These are phyloP conservation scores for Lysandra coridon DNA, from an alignment of 2,888 invertebrate species.

Conservation along the genomic window DNA sequence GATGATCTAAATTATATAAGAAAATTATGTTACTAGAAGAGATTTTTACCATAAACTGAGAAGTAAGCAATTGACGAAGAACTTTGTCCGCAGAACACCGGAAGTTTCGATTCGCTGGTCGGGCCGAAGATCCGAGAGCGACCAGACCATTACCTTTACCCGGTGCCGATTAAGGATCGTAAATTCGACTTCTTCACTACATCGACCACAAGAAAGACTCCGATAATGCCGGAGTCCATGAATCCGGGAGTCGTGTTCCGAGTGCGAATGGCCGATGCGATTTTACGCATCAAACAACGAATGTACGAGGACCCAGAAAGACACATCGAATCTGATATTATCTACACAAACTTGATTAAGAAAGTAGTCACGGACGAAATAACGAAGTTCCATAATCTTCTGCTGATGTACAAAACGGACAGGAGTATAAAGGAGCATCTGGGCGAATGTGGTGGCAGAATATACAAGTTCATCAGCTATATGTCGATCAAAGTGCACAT, in stretches of 20 bases:
- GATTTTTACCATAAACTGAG: slow-evolving; percentile 27
- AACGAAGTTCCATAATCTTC: slow-evolving; percentile 69
- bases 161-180: slow-evolving; percentile 68
- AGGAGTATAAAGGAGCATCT: slow-evolving; percentile 72
- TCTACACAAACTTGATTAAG: slow-evolving; percentile 71
- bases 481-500: slow-evolving; percentile 76
- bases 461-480: slow-evolving; percentile 73
- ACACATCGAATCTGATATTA: slow-evolving; percentile 73
- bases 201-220: slow-evolving; percentile 61
- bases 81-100: slow-evolving; percentile 53
- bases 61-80: slow-evolving; percentile 43
- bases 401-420: slow-evolving; percentile 73
- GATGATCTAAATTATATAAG: neutral
- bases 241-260: slow-evolving; percentile 73
- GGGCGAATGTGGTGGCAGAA: slow-evolving; percentile 71
- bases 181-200: slow-evolving; percentile 66
- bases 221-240: slow-evolving; percentile 71
- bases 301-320: slow-evolving; percentile 74
- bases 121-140: slow-evolving; percentile 68
- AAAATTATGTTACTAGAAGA: neutral
- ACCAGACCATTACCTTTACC: slow-evolving; percentile 70
- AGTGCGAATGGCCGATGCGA: slow-evolving; percentile 73
- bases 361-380: slow-evolving; percentile 75
- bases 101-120: slow-evolving; percentile 57
- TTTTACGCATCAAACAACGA: slow-evolving; percentile 67